Conservation (phyloP, 2,888 invertebrate genomes). For the Chloroclystis v-ata region DNA sequence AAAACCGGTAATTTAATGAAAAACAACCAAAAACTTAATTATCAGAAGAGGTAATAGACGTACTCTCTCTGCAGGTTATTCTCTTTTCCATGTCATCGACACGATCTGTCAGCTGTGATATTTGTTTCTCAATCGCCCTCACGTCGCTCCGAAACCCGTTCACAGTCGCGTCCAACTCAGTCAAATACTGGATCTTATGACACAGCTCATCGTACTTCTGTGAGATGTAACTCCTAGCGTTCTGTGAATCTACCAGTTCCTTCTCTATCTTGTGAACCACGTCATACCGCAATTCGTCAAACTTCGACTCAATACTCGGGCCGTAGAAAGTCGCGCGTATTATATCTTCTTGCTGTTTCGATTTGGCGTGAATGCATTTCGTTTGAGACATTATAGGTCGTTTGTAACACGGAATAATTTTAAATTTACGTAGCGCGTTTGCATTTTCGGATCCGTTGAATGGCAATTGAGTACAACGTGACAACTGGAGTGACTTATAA, state of each 20-base stretch:
- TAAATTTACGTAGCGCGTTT: slow-evolving; percentile 37
- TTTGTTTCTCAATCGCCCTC: slow-evolving; percentile 56
- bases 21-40: not conserved
- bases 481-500: too few species aligned
- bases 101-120: slow-evolving; percentile 44
- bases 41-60: slow-evolving; percentile 52
- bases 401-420: slow-evolving; percentile 54
- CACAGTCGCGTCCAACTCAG: slow-evolving; percentile 62
- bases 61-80: slow-evolving; percentile 51
- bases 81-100: slow-evolving; percentile 62
- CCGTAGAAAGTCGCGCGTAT: slow-evolving; percentile 49
- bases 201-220: slow-evolving; percentile 67
- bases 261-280: slow-evolving; percentile 62
- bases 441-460: slow-evolving; percentile 43
- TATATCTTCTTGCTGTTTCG: slow-evolving; percentile 44
- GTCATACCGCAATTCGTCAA: slow-evolving; percentile 62
- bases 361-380: slow-evolving; percentile 31
- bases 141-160: slow-evolving; percentile 62
- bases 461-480: too few species aligned
- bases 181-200: slow-evolving; percentile 57
- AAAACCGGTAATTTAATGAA: too few species aligned
- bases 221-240: slow-evolving; percentile 53
- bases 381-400: slow-evolving; percentile 33
- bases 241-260: slow-evolving; percentile 55
- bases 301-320: slow-evolving; percentile 56